These are phyloP conservation scores for Chromoteleia sp. DNA, from an alignment of 2,888 invertebrate genomes.

Conservation along the genomic window DNA sequence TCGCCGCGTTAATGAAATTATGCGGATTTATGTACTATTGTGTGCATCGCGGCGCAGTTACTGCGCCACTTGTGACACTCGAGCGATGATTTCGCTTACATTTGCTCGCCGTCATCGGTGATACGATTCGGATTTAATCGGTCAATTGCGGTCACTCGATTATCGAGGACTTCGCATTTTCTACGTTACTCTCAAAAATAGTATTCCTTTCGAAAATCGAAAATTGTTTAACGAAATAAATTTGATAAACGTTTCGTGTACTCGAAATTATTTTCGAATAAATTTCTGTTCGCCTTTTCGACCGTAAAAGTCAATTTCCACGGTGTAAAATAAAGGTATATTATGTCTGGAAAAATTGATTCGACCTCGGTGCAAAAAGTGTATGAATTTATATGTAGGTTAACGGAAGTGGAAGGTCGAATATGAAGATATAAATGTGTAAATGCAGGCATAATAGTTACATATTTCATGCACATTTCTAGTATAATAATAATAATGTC, in stretches of 20 bases:
- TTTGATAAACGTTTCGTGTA: no score
- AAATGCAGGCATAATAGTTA: constrained; percentile 26
- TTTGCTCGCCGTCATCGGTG: constrained; percentile 11
- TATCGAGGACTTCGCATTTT: constrained; percentile 9
- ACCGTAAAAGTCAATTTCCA: no score
- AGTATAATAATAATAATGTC: no score
- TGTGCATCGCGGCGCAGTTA: background rate
- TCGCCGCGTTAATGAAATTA: constrained; percentile 46
- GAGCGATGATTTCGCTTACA: constrained; percentile 41
- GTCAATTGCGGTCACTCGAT: constrained; percentile 34
- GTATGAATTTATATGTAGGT: constrained; percentile 3
- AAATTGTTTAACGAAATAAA: no score
- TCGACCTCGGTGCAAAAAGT: background rate
- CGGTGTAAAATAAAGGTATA: no score
- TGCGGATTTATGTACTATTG: constrained; percentile 38
- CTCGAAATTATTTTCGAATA: no score
- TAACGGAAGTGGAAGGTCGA: constrained; percentile 19
- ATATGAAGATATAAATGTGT: constrained; percentile 16
- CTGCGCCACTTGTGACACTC: constrained; percentile 46
- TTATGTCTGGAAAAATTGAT: background rate
- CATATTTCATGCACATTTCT: constrained; percentile 37
- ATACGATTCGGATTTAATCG: constrained; percentile 31
- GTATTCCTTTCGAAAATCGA: no score
- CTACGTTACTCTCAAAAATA: constrained; percentile 7
- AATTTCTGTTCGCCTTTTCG: no score